Conservation (phyloP, 1,140 invertebrate species). For the Hyles euphorbiae region DNA sequence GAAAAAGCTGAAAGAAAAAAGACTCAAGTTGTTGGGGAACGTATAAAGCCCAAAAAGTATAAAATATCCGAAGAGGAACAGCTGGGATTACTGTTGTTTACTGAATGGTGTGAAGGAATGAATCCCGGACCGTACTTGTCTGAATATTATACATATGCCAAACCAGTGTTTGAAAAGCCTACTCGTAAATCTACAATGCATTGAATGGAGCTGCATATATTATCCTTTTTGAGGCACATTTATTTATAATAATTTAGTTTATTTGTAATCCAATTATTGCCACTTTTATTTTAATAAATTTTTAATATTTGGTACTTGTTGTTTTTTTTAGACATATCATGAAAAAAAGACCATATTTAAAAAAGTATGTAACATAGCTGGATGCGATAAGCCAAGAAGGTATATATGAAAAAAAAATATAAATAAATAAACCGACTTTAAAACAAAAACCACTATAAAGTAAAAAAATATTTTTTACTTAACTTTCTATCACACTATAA, state of each 20-base stretch:
- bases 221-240: slow-evolving; percentile 1
- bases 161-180: slow-evolving; percentile 50
- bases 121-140: slow-evolving; percentile 58
- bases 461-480: no score
- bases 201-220: background rate
- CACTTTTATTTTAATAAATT: no score
- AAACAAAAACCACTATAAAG: no score
- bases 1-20: slow-evolving; percentile 40
- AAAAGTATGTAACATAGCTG: no score
- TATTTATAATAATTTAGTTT: slow-evolving; percentile 5
- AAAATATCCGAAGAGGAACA: slow-evolving; percentile 58
- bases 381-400: no score
- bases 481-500: no score
- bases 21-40: slow-evolving; percentile 37
- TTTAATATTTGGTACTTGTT: no score
- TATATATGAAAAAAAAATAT: no score
- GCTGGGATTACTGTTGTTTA: slow-evolving; percentile 65
- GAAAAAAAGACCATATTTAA: no score
- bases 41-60: slow-evolving; percentile 26
- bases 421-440: no score
- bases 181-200: slow-evolving; percentile 32
- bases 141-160: slow-evolving; percentile 55
- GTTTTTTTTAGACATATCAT: no score
- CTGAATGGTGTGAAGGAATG: slow-evolving; percentile 69
- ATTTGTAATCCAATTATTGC: no score